These are phyloP conservation scores for Cephalopholis sonnerati DNA, from an alignment of 2,113 vertebrate genomes.

Conservation along the genomic window DNA sequence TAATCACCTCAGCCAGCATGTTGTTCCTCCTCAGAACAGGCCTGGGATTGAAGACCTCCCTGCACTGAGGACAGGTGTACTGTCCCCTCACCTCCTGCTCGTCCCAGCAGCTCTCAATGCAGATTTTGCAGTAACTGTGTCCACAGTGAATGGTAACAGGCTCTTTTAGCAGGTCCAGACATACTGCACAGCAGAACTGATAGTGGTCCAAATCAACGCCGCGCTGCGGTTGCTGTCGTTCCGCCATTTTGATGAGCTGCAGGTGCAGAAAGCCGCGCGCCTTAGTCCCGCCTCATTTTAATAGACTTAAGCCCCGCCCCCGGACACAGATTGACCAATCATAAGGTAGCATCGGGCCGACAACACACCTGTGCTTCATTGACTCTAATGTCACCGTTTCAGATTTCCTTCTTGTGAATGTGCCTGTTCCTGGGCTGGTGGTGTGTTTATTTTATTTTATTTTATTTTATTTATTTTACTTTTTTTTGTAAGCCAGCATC, in stretches of 20 bases:
- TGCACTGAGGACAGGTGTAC: slow-evolving; percentile 52
- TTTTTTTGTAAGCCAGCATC: too few relatives aligned
- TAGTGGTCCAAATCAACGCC: background rate
- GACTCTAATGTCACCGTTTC: too few relatives aligned
- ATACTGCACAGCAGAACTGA: slow-evolving; percentile 38
- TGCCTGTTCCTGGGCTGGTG: too few relatives aligned
- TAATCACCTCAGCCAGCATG: slow-evolving; percentile 18
- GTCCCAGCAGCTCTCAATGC: slow-evolving; percentile 32
- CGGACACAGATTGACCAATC: too few relatives aligned
- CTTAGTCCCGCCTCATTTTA: background rate
- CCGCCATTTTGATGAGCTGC: background rate
- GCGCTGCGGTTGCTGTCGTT: accelerated
- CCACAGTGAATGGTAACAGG: slow-evolving; percentile 33
- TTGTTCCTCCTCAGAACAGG: slow-evolving; percentile 32
- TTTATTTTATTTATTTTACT: too few relatives aligned
- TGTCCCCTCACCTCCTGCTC: accelerated
- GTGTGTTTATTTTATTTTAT: too few relatives aligned
- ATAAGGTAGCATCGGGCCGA: too few relatives aligned
- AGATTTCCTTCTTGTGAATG: too few relatives aligned
- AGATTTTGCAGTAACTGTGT: slow-evolving; percentile 48
- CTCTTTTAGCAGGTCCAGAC: slow-evolving; percentile 41
- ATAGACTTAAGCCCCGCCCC: too few relatives aligned
- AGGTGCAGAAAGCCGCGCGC: accelerated
- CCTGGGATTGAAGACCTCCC: slow-evolving; percentile 3
- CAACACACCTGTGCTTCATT: too few relatives aligned